phyloP scores from a whole-genome alignment of 2,888 invertebrate species.

The Buathra laborator region DNA sequence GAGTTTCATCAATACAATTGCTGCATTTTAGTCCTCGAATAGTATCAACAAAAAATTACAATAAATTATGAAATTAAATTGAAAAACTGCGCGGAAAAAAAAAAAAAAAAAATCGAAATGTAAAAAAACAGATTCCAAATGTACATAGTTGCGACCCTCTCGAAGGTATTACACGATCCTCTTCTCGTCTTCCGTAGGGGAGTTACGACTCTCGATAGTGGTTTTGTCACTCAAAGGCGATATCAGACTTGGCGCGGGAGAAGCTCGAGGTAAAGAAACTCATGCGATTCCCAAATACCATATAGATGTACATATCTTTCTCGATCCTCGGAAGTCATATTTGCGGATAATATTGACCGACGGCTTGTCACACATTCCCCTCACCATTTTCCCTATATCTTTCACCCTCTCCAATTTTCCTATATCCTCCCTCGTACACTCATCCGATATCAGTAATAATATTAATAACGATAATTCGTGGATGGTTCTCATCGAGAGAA shows the following conservation, averaged over 20 bases:
- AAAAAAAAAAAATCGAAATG: conserved; percentile 27
- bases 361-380: conserved; percentile 74
- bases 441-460: conserved; percentile 50
- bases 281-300: conserved; percentile 14
- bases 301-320: conserved; percentile 17
- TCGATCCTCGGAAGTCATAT: conserved; percentile 73
- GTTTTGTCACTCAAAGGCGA: conserved; percentile 18
- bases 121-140: conserved; percentile 36
- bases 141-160: conserved; percentile 52
- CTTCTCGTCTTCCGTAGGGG: conserved; percentile 37
- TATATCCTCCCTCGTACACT: conserved; percentile 66
- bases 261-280: conserved; percentile 35
- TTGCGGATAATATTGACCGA: conserved; percentile 81
- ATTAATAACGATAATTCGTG: conserved; percentile 63
- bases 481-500: conserved; percentile 14
- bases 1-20: background rate
- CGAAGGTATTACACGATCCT: conserved; percentile 56
- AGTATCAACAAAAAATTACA: background rate
- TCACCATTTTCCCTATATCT: conserved; percentile 66
- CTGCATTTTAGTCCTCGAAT: background rate
- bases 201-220: background rate
- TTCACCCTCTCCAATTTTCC: conserved; percentile 63
- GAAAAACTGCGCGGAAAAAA: background rate
- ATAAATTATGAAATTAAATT: background rate
- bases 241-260: conserved; percentile 58